Evolutionary conservation across 2,113 vertebrate genomes (phyloP).

Genomic region (Odontesthes bonariensis): DNA sequence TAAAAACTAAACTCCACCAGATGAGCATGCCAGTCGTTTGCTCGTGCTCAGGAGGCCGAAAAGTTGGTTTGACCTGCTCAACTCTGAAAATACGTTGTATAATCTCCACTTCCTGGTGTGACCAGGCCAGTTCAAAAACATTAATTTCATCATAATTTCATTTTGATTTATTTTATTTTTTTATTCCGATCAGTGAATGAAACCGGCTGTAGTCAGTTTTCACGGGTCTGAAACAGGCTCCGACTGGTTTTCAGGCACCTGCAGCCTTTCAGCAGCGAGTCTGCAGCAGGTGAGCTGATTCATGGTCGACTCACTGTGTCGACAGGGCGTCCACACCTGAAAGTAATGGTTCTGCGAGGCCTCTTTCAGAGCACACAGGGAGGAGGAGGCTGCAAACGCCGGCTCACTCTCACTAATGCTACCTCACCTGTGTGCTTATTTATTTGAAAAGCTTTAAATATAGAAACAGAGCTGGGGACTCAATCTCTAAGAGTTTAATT

Average conservation of each 20-base stretch:
- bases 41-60: too few species aligned
- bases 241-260: not conserved
- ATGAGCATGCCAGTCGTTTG: too few species aligned
- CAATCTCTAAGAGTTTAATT: too few species aligned
- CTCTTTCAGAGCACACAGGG: not conserved
- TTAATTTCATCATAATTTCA: too few species aligned
- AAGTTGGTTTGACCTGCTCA: too few species aligned
- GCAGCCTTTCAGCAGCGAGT: not conserved
- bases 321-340: slow-evolving; percentile 62
- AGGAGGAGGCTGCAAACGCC: slow-evolving; percentile 8
- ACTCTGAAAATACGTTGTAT: too few species aligned
- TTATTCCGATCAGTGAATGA: too few species aligned
- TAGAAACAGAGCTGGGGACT: not conserved
- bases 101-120: too few species aligned
- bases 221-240: not conserved
- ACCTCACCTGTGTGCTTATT: not conserved
- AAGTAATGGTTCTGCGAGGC: slow-evolving; percentile 37
- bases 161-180: too few species aligned
- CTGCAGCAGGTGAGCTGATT: slow-evolving; percentile 28
- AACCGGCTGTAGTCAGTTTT: not conserved
- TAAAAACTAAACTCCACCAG: too few species aligned
- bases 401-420: not conserved
- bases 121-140: too few species aligned
- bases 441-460: not conserved
- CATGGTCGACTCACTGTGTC: not conserved